Evolutionary conservation across 2,888 invertebrate genomes (phyloP).

Genomic region (Cephus runcator): DNA sequence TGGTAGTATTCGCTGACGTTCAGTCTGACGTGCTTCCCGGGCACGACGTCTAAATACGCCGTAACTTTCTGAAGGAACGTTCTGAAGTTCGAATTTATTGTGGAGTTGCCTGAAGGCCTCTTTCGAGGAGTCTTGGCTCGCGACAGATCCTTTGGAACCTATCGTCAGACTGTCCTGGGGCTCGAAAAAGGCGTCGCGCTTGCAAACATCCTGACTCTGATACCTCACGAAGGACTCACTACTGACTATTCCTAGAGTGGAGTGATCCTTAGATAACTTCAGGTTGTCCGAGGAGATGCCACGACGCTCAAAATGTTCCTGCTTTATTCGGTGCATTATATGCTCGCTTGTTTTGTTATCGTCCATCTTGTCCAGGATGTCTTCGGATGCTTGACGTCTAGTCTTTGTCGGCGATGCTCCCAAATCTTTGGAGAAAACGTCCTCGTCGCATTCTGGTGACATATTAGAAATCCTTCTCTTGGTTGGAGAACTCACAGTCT

Average conservation of each 20-base stretch:
- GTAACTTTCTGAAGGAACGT: conserved; percentile 53
- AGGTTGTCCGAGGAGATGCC: conserved; percentile 57
- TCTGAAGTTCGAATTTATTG: conserved; percentile 52
- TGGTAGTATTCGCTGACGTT: conserved; percentile 12
- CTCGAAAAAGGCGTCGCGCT: conserved; percentile 3
- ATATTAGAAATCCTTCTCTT: conserved; percentile 35
- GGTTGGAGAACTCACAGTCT: conserved; percentile 51
- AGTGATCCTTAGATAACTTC: conserved; percentile 34
- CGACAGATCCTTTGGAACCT: not conserved
- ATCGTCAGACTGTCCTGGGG: not conserved
- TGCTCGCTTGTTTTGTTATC: conserved; percentile 29
- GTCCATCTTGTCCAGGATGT: conserved; percentile 45
- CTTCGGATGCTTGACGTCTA: conserved; percentile 52
- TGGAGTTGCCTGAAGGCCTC: conserved; percentile 53
- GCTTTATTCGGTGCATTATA: conserved; percentile 13
- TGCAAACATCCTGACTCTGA: conserved; percentile 29
- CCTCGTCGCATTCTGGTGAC: conserved; percentile 7
- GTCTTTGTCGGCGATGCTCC: conserved; percentile 8
- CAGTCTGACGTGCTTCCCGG: conserved; percentile 26
- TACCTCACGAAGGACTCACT: conserved; percentile 26
- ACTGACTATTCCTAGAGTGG: conserved; percentile 26
- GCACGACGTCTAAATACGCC: conserved; percentile 54
- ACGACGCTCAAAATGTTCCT: conserved; percentile 45
- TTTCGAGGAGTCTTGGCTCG: conserved; percentile 16
- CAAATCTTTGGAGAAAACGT: not conserved